These are phyloP conservation scores for Acipenser oxyrinchus DNA, from an alignment of 2,797 vertebrate genomes.

Conservation along the genomic window DNA sequence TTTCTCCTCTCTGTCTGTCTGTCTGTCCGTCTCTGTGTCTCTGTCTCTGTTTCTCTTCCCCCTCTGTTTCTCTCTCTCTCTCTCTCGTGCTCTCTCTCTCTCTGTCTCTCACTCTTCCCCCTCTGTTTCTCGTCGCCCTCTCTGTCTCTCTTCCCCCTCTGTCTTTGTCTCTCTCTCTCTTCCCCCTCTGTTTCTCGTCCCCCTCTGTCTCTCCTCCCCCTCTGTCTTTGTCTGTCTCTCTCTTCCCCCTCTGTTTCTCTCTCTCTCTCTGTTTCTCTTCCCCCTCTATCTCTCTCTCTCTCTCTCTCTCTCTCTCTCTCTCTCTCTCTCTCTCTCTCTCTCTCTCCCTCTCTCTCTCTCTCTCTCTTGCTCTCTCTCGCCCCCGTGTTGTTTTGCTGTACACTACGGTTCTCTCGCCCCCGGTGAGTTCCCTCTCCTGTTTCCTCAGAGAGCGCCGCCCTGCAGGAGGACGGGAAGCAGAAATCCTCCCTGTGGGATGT, in stretches of 20 bases:
- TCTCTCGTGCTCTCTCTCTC: too few species aligned
- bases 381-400: not conserved
- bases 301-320: not conserved
- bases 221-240: not conserved
- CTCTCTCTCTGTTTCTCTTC: slow-evolving; percentile 17
- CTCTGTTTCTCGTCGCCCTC: too few species aligned
- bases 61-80: too few species aligned
- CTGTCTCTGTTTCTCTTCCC: too few species aligned
- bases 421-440: not conserved
- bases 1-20: too few species aligned
- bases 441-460: slow-evolving; percentile 19
- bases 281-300: too few species aligned
- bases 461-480: slow-evolving; percentile 34
- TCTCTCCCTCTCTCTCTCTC: not conserved
- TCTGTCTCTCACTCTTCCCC: too few species aligned
- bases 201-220: too few species aligned
- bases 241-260: slow-evolving; percentile 10
- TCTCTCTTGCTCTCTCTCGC: not conserved
- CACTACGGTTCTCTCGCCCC: not conserved
- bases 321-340: not conserved
- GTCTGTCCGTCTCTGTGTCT: too few species aligned
- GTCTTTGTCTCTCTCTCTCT: not conserved
- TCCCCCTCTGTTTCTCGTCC: slow-evolving; percentile 23
- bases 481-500: slow-evolving; percentile 52
- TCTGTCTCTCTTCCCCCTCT: too few species aligned